Conservation (phyloP, 2,797 vertebrate genomes). For the Sebastes hopkinsi region DNA sequence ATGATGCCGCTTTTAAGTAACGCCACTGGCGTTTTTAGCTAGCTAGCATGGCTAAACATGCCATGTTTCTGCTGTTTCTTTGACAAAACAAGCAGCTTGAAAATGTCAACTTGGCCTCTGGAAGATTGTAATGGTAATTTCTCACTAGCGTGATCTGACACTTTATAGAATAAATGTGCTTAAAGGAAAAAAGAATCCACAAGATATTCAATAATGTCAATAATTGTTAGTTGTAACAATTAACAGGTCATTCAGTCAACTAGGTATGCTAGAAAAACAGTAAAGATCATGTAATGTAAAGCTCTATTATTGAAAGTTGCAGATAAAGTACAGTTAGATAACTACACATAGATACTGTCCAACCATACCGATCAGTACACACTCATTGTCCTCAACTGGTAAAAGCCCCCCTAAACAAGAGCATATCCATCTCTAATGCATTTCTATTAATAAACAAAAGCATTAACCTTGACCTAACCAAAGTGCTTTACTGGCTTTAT, state of each 20-base stretch:
- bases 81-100: not conserved
- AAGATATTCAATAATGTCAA: not conserved
- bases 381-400: conserved; percentile 37
- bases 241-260: not conserved
- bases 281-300: not conserved
- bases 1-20: not conserved
- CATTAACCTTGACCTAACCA: conserved; percentile 67
- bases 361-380: conserved; percentile 29
- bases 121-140: not conserved
- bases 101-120: not conserved
- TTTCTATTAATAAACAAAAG: conserved; percentile 70
- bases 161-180: not conserved
- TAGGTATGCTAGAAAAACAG: not conserved
- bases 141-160: not conserved
- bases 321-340: not conserved
- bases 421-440: conserved; percentile 55
- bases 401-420: conserved; percentile 41
- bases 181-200: not conserved
- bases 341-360: not conserved
- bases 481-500: conserved; percentile 58
- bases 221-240: not conserved
- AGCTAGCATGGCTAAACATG: not conserved
- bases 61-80: not conserved
- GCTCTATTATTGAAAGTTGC: not conserved
- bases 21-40: not conserved